Evolutionary conservation across 2,888 invertebrate genomes (phyloP).

Genomic region (Eristalis arbustorum): DNA sequence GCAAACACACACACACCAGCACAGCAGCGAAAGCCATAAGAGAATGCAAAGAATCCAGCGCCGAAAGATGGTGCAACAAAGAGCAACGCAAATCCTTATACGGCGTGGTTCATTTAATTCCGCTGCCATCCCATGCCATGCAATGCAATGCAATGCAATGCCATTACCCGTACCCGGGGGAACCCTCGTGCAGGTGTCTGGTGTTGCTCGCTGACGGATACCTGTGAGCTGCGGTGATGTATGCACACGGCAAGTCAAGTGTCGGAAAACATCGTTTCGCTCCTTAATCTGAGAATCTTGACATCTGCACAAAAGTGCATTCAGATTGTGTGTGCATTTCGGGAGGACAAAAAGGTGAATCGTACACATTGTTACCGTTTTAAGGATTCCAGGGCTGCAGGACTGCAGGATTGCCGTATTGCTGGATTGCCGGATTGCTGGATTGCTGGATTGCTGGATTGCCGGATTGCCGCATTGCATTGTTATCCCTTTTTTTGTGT

Average conservation of each 20-base stretch:
- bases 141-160: too few relatives aligned
- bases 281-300: slow-evolving; percentile 63
- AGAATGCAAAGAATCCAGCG: slow-evolving; percentile 10
- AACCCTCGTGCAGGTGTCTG: slow-evolving; percentile 50
- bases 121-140: slow-evolving; percentile 17
- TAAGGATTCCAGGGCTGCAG: background rate
- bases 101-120: slow-evolving; percentile 59
- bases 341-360: background rate
- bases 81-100: slow-evolving; percentile 42
- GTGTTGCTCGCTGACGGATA: slow-evolving; percentile 26
- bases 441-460: background rate
- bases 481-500: slow-evolving; percentile 19
- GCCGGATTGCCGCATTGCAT: background rate
- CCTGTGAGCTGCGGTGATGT: slow-evolving; percentile 37
- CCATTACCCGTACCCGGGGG: slow-evolving; percentile 10
- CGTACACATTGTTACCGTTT: slow-evolving; percentile 26
- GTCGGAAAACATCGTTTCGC: slow-evolving; percentile 41
- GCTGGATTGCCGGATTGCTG: background rate
- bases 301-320: slow-evolving; percentile 64
- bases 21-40: background rate
- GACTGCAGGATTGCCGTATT: background rate
- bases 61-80: slow-evolving; percentile 6
- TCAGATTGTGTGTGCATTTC: slow-evolving; percentile 30
- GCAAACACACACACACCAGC: background rate
- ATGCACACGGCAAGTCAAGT: slow-evolving; percentile 55